A percentile compares a stretch with the other conserved stretches of the same genome.
Evolutionary conservation across 1,140 invertebrate genomes (phyloP).

Genomic region (Nymphalis io): DNA sequence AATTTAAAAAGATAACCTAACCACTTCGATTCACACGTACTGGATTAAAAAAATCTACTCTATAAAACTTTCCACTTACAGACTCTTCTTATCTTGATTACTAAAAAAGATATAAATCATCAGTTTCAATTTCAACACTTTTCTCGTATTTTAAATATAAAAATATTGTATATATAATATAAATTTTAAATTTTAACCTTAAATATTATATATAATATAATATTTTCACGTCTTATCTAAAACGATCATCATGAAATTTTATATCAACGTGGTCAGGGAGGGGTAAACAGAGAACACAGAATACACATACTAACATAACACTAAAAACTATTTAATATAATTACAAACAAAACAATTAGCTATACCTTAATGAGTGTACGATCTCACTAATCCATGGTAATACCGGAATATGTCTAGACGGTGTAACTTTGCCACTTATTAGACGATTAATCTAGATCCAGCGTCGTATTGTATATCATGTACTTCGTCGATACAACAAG

Average conservation of each 20-base stretch:
- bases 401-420: constrained; percentile 58
- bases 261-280: too few relatives aligned
- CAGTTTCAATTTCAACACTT: not conserved
- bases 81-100: not conserved
- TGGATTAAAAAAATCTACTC: not conserved
- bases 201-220: too few relatives aligned
- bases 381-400: constrained; percentile 25
- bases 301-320: too few relatives aligned
- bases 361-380: not conserved
- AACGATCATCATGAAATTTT: too few relatives aligned
- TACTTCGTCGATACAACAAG: not conserved
- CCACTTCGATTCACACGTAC: not conserved
- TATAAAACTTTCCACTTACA: constrained; percentile 7
- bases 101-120: not conserved
- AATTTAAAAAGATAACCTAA: constrained; percentile 1
- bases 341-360: not conserved
- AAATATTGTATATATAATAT: too few relatives aligned
- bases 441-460: constrained; percentile 46
- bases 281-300: too few relatives aligned
- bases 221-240: too few relatives aligned
- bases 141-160: too few relatives aligned
- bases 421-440: constrained; percentile 48
- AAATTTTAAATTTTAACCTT: too few relatives aligned
- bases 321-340: too few relatives aligned
- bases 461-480: constrained; percentile 2